phyloP scores from a whole-genome alignment of 2,797 vertebrate genomes.

The Coccyzus lansbergi region DNA sequence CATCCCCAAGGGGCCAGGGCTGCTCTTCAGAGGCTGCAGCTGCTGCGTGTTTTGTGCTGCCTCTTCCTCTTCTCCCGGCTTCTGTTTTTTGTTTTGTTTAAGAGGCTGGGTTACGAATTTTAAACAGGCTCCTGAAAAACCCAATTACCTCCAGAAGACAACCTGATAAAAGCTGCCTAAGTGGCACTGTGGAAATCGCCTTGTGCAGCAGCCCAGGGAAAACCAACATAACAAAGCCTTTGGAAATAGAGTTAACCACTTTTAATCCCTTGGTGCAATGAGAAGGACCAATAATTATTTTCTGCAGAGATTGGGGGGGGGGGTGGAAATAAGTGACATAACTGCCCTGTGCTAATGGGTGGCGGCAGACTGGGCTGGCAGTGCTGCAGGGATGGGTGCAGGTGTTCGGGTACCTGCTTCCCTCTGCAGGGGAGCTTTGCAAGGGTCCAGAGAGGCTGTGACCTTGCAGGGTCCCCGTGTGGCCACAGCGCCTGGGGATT shows the following conservation, averaged over 20 bases:
- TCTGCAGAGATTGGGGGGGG: background rate
- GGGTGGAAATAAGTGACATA: constrained; percentile 8
- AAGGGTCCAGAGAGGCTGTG: background rate
- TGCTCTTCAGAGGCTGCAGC: constrained; percentile 39
- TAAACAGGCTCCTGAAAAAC: constrained; percentile 66
- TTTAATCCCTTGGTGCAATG: constrained; percentile 54
- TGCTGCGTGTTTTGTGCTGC: constrained; percentile 37
- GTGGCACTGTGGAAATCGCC: constrained; percentile 60
- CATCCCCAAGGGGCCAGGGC: background rate
- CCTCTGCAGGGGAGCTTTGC: background rate
- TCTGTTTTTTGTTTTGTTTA: constrained; percentile 62
- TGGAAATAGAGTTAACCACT: constrained; percentile 71
- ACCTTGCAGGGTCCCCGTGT: background rate
- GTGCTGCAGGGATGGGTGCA: background rate
- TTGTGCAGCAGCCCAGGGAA: constrained; percentile 47
- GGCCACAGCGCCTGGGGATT: background rate
- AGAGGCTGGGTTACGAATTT: constrained; percentile 54
- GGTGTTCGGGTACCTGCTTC: background rate
- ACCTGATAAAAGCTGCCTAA: constrained; percentile 64
- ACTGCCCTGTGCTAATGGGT: constrained; percentile 29
- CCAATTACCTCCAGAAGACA: constrained; percentile 69
- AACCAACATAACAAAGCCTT: constrained; percentile 71
- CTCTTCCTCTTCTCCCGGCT: constrained; percentile 35
- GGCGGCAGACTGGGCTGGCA: background rate
- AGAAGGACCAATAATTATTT: constrained; percentile 65